Conservation (phyloP, 2,113 vertebrate genomes). For the Clarias magur region DNA sequence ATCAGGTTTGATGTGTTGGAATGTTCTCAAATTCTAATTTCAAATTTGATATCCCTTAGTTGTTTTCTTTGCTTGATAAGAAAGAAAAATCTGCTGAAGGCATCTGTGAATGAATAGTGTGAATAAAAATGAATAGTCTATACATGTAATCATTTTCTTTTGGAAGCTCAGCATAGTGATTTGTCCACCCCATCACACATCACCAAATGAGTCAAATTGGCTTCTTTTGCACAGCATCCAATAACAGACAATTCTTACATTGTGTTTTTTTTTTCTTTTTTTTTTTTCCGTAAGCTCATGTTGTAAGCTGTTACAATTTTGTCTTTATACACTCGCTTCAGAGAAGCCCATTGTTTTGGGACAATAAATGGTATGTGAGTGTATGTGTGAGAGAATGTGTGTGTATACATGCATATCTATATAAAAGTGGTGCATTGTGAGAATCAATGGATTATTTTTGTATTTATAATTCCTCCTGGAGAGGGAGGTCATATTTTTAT, state of each 20-base stretch:
- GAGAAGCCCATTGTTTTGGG: slow-evolving; percentile 59
- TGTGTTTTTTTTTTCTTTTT: slow-evolving; percentile 32
- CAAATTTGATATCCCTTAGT: too few relatives aligned
- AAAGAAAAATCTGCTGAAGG: neutral
- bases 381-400: neutral
- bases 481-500: slow-evolving; percentile 36
- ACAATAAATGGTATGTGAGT: slow-evolving; percentile 32
- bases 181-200: neutral
- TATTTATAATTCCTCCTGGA: slow-evolving; percentile 42
- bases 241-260: neutral
- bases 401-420: neutral
- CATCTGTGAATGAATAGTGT: neutral
- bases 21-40: too few relatives aligned
- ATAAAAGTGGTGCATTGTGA: slow-evolving; percentile 6
- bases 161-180: neutral
- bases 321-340: slow-evolving; percentile 63
- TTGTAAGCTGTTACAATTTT: slow-evolving; percentile 62
- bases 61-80: neutral
- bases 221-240: slow-evolving; percentile 13
- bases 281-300: neutral
- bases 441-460: slow-evolving; percentile 51
- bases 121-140: neutral
- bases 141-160: neutral
- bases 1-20: too few relatives aligned
- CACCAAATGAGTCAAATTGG: neutral